Evolutionary conservation across 2,888 invertebrate species (phyloP), one percentile per base, ranked within the genome.

Genomic region (Busseola fusca): DNA sequence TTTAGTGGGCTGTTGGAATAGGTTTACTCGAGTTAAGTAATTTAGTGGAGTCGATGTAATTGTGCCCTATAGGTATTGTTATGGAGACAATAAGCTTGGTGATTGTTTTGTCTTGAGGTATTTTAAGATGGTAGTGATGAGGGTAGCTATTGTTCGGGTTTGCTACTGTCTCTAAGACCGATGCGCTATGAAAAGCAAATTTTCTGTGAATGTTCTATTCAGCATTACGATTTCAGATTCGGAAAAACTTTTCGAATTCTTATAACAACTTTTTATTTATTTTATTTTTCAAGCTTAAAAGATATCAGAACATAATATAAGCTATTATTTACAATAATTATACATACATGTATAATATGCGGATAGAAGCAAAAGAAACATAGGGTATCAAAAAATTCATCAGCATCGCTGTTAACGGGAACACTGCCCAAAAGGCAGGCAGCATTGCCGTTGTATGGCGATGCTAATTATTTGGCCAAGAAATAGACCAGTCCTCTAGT

Each of bases 111-210:
- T 79, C 67, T 69, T 40, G 45, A 40, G 72, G 69, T 76, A 80
- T 84, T 83, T 82, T 75, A 80, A 77, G 70, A 75, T 75, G 40
- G 16, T 59, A 34, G 52, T 80, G 84, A 83, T 64, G 69, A 80
- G 82, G 84, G 80, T 82, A n/a, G 14, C 74, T 63, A 65, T 82
- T 82, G 71, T 74, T 64, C 30, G 7, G 56, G 54, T 67, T 74
- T 67, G 59, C 27, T 18, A 68, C 50, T 72, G 62, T 72, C 59
- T 21, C 48, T 59, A 42, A 58, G 37, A 72, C 63, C 66, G 59
- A 73, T 74, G 25, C 12, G n/a, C 12, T 59, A 57, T 67, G 59
- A 60, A 25, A 40, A 16, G 4, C 30, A 10, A 25, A 56, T 59
- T 56, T 56, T 72, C 6, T 30, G n/a, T 18, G 18, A 37, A 37